Percentiles rank a stretch among this genome's conserved stretches.
Evolutionary conservation across 2,888 invertebrate species (phyloP).

Genomic region (Ganaspis brasiliensis): DNA sequence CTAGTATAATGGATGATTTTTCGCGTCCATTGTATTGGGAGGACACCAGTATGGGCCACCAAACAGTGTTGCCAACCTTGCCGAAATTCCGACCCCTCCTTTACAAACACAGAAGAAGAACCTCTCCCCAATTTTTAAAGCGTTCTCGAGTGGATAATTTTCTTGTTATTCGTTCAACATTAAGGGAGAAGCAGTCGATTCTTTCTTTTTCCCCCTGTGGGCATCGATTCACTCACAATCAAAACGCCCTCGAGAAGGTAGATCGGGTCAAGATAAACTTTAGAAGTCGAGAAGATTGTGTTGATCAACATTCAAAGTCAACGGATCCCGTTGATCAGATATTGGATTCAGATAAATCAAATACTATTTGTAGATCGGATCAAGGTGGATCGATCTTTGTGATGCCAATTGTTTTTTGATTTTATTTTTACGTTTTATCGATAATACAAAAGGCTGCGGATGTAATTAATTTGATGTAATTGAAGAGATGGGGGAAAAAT

Average conservation of each 20-base stretch:
- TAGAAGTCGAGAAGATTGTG: slow-evolving; percentile 36
- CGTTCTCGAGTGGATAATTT: slow-evolving; percentile 79
- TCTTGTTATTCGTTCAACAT: slow-evolving; percentile 78
- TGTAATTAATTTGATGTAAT: background rate
- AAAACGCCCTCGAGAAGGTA: slow-evolving; percentile 46
- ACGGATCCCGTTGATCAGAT: slow-evolving; percentile 73
- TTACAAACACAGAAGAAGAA: slow-evolving; percentile 46
- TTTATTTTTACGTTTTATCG: slow-evolving; percentile 21
- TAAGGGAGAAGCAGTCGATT: slow-evolving; percentile 64
- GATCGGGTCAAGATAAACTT: slow-evolving; percentile 64
- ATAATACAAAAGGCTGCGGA: no score
- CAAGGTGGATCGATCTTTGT: slow-evolving; percentile 51
- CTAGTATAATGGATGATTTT: slow-evolving; percentile 80
- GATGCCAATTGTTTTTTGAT: background rate
- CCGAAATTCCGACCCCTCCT: slow-evolving; percentile 64
- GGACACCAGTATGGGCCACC: slow-evolving; percentile 67
- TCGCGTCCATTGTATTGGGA: slow-evolving; percentile 76
- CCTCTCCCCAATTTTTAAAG: slow-evolving; percentile 51
- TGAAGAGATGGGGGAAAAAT: no score
- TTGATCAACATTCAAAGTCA: slow-evolving; percentile 64
- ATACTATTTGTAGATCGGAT: slow-evolving; percentile 66
- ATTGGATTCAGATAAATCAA: slow-evolving; percentile 76
- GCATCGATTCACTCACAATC: slow-evolving; percentile 28
- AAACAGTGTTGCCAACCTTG: slow-evolving; percentile 72
- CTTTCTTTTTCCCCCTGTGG: slow-evolving; percentile 44